Conservation (phyloP, 1,140 invertebrate genomes). For the Drosophila paulistorum region DNA sequence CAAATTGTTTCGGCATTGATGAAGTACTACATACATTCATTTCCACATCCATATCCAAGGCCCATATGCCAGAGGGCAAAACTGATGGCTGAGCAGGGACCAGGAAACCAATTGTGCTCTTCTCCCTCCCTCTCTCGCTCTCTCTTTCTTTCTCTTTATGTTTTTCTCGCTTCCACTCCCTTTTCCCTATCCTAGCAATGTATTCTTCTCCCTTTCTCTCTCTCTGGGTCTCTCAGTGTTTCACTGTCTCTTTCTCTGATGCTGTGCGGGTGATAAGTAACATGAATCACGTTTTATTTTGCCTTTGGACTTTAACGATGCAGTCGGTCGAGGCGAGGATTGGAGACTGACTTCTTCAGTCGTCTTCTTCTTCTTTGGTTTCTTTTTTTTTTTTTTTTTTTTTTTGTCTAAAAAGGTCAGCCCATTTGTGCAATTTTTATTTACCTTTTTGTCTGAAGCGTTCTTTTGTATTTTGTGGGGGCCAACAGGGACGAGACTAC, state of each 20-base stretch:
- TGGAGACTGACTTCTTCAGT: conserved; percentile 52
- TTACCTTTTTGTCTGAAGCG: conserved; percentile 60
- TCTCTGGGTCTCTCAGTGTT: neutral
- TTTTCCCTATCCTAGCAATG: conserved; percentile 28
- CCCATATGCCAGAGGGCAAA: conserved; percentile 71
- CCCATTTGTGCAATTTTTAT: conserved; percentile 68
- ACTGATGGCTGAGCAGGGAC: conserved; percentile 63
- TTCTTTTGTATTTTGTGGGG: conserved; percentile 41
- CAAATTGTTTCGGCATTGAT: conserved; percentile 67
- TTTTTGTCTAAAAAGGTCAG: conserved; percentile 59
- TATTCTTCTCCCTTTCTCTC: neutral
- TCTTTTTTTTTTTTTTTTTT: neutral
- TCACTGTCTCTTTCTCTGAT: conserved; percentile 37
- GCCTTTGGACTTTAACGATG: conserved; percentile 79
- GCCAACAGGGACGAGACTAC: conserved; percentile 26
- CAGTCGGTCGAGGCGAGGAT: conserved; percentile 41
- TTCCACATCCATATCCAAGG: neutral
- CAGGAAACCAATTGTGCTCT: conserved; percentile 67
- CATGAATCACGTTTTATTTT: conserved; percentile 81
- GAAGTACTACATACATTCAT: neutral
- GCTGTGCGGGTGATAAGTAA: conserved; percentile 80
- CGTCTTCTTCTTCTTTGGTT: conserved; percentile 29
- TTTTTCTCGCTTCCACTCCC: no score
- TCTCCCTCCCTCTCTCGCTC: conserved; percentile 27
- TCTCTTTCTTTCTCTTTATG: neutral